Conservation (phyloP, 2,888 invertebrate species). For the Dusona sp. region DNA sequence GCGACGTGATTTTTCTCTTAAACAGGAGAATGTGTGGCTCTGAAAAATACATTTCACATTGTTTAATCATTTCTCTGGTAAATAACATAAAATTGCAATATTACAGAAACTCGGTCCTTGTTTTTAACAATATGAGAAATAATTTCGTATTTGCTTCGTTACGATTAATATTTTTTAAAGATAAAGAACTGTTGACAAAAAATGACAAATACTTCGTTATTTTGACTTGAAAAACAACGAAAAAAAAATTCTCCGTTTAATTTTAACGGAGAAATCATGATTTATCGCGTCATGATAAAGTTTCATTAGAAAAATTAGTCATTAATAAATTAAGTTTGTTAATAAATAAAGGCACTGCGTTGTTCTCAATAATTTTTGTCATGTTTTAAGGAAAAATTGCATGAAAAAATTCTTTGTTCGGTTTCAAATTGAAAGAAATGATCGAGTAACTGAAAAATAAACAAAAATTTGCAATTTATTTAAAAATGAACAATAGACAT, state of each 20-base stretch:
- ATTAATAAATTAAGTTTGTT: no score
- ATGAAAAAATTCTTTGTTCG: neutral
- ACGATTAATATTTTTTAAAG: no score
- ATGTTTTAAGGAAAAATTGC: neutral
- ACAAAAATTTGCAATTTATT: conserved; percentile 5
- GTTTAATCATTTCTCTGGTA: neutral
- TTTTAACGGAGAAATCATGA: no score
- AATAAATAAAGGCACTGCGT: no score
- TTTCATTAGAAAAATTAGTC: no score
- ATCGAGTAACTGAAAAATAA: neutral
- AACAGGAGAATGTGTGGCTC: conserved; percentile 97
- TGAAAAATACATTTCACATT: conserved; percentile 84
- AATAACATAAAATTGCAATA: no score
- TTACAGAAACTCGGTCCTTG: neutral
- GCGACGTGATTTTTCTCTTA: conserved; percentile 89
- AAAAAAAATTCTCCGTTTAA: no score
- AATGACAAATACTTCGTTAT: no score
- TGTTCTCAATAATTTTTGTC: no score
- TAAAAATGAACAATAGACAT: neutral
- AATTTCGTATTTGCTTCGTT: neutral
- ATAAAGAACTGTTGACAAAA: no score
- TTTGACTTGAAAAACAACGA: no score
- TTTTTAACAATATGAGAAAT: neutral
- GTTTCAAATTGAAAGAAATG: neutral
- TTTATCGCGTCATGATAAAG: no score